Base-by-base conservation (phyloP, 2,113 vertebrate genomes). In the Romanogobio albipinnatus region DNA sequence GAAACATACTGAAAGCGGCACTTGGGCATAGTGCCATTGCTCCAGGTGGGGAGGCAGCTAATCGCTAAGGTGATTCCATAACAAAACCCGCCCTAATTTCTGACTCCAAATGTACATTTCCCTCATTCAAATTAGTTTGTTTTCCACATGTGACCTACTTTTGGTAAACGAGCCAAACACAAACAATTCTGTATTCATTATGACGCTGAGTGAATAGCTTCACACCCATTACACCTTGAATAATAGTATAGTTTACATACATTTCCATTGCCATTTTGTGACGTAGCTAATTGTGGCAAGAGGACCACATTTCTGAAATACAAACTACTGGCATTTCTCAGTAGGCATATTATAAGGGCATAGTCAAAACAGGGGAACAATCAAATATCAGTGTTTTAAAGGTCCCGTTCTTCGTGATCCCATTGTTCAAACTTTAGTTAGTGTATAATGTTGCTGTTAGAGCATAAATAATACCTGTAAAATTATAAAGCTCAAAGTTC, bases 1-100 rank as follows among this genome's bases (percentile, higher is more conserved):
- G 33, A 45, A 86, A 74, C 74, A 79, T 82, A 9, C 76, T 79
- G 83, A 24, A 59, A 85, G 75, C 36, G 4, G 66, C 56, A 61
- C 73, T 84, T 85, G 89, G 89, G 89, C 89, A 89, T 36, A 47
- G 76, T 87, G 89, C 89, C 89, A 90, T 75, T 59, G 66, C 86
- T 90, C 82, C 88, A 90, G 89, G 88, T 89, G 88, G 86, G 73
- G 36, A 81, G 49, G 82, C 86, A 62, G 85, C 79, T 87, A 88
- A 90, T 86, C 49, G 51, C 84, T 47, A 71, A 90, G 76, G 85
- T 84, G 81, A 87, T 84, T 86, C 73, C 83, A 85, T 83, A 87
- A 88, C 84, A 90, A 39, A 90, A 88, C 85, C 82, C 64, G 51
- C 85, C 84, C 71, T 64, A 85, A 84, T 82, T 88, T 82, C 82